phyloP scores from a whole-genome alignment of 2,888 invertebrate species.

The Sminthurides aquaticus region DNA sequence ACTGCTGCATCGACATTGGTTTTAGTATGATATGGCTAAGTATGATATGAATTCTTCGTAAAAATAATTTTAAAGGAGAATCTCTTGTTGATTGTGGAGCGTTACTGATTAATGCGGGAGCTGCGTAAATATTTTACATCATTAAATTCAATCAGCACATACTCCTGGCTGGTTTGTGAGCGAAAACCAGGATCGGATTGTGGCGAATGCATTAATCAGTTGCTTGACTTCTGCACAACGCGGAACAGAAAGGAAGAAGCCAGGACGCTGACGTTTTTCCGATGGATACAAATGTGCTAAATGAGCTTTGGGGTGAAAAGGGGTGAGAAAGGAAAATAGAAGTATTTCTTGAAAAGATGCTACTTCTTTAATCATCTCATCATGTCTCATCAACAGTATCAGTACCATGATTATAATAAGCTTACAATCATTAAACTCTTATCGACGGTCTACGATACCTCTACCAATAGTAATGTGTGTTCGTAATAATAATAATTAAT shows the following conservation, averaged over 20 bases:
- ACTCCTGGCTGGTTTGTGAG: background rate
- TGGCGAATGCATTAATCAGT: background rate
- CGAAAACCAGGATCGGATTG: background rate
- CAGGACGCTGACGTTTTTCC: too few species aligned
- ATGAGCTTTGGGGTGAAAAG: background rate
- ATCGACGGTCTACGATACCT: background rate
- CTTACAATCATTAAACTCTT: constrained; percentile 5
- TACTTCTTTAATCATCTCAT: background rate
- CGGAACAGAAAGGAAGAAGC: background rate
- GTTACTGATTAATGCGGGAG: too few species aligned
- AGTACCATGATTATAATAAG: constrained; percentile 5
- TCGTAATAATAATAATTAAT: constrained; percentile 6
- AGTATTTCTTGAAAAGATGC: constrained; percentile 1
- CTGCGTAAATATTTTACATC: too few species aligned
- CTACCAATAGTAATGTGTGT: background rate
- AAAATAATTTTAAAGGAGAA: too few species aligned
- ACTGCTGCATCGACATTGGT: too few species aligned
- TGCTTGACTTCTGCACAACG: background rate
- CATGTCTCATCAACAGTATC: background rate
- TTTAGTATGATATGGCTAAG: too few species aligned
- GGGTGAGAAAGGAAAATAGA: background rate
- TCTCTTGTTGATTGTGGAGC: too few species aligned
- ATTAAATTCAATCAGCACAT: too few species aligned
- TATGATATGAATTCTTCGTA: too few species aligned
- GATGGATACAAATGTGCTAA: too few species aligned